phyloP scores from a whole-genome alignment of 2,113 vertebrate species.

The Lonchura striata region DNA sequence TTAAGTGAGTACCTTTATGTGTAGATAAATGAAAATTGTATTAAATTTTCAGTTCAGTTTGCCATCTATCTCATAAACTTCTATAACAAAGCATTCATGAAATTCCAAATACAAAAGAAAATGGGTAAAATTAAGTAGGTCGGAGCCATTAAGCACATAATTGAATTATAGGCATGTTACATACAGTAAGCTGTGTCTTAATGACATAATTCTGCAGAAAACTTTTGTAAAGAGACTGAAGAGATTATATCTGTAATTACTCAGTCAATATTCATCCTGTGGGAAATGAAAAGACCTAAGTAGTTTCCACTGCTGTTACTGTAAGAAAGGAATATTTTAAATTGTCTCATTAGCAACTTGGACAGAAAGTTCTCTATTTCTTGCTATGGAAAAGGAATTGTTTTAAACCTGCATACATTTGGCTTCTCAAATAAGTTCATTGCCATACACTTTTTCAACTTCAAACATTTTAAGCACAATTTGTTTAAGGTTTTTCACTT shows the following conservation, averaged over 20 bases:
- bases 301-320: not conserved
- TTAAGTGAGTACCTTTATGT: not conserved
- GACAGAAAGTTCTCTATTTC: not conserved
- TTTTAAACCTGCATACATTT: not conserved
- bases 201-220: not conserved
- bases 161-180: not conserved
- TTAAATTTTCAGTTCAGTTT: not conserved
- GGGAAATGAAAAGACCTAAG: not conserved
- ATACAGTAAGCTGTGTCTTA: not conserved
- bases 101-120: not conserved
- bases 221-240: constrained; percentile 2
- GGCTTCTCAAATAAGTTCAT: not conserved
- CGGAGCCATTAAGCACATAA: not conserved
- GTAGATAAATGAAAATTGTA: not conserved
- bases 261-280: not conserved
- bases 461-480: not conserved
- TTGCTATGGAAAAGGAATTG: not conserved
- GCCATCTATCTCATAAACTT: not conserved
- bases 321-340: not conserved
- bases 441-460: not conserved
- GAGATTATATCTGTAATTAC: constrained; percentile 20
- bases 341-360: not conserved
- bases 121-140: not conserved
- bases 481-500: not conserved
- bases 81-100: not conserved